Evolutionary conservation across 2,113 vertebrate species (phyloP), one percentile per base, ranked within the genome.

Genomic region (Xenopus tropicalis): DNA sequence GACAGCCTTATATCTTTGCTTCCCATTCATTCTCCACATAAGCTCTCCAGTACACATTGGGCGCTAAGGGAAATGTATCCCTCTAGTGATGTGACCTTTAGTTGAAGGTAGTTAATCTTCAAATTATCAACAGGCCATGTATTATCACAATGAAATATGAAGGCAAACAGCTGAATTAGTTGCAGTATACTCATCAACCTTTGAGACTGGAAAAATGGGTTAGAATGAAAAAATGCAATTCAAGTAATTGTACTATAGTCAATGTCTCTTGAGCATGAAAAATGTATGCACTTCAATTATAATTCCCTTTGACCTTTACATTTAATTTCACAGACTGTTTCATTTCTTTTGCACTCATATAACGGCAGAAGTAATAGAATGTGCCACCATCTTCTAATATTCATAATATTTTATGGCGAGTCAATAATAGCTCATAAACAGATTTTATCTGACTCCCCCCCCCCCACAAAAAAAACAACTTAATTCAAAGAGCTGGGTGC

Each of bases 281-380:
- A 76, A 76, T 76, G 66, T 57, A 69, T 69, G 73, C 66, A 76
- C 73, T 76, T n/a, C 4, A 70, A 61, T 70, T 24, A 75, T 77
- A 81, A 72, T 71, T 56, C 68, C 57, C 24, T 78, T 78, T 80
- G 59, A 76, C 64, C 66, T 80, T 80, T 71, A 74, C 56, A 71
- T 78, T 66, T 23, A 72, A 62, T 81, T 79, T 79, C 43, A 69
- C 72, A 77, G 44, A 10, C 57, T 74, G 66, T 69, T 77, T 56
- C 51, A 66, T 11, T n/a, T 20, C 11, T 51, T 52, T 56, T 69
- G 61, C 16, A 44, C 48, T 78, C 78, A n/a, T 70, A 61, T 79
- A 78, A 79, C 12, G 59, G 19, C 54, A 75, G 79, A 61, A 1
- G 12, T 9, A 78, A 73, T 58, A 68, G 25, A 56, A 56, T 25